Evolutionary conservation across 2,888 invertebrate genomes (phyloP), one percentile per base, ranked within the genome.

Genomic region (Quadriops clusia): DNA sequence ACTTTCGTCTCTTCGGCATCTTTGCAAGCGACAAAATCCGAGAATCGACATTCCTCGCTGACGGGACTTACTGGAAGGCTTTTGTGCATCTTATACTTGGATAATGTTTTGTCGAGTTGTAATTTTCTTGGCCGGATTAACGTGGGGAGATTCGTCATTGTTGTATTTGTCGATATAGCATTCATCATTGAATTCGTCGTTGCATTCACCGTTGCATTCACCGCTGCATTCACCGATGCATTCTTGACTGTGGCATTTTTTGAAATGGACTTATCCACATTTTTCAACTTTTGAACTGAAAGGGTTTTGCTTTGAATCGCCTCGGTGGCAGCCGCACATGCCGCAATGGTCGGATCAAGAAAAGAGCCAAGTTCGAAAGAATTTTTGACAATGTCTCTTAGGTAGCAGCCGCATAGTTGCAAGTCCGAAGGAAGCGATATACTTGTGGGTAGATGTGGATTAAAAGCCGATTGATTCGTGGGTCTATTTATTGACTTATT

Each of bases 51-150:
- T 47, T 84, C 83, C 50, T 85, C 85, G 30, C 77, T 81, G 0
- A 84, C 83, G 0, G 85, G 85, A 1, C 83, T 83, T 0, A 84
- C 82, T 0, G 84, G 84, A 42, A 85, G 74, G 3, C 83, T 83
- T 46, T 83, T 81, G 40, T 79, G 53, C 43, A 55, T 39, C 37
- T 61, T 60, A 39, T 54, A 59, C 42, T 59, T 54, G 32, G 49
- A 43, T 47, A 61, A 40, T 10, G 54, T 57, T 39, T 56, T 58
- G 35, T 60, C 57, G 22, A 60, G 30, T 34, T 54, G 48, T 21
- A 60, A 43, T 36, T 59, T 56, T 28, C 60, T 43, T 2, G 60
- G 60, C 17, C 53, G 46, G 12, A 55, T 48, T 16, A 53, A 38
- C 20, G 50, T 46, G 17, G 44, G 47, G n/a, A 51, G 31, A 23